These are phyloP conservation scores for Mythimna albipuncta DNA, from an alignment of 2,888 invertebrate genomes.

Conservation along the genomic window DNA sequence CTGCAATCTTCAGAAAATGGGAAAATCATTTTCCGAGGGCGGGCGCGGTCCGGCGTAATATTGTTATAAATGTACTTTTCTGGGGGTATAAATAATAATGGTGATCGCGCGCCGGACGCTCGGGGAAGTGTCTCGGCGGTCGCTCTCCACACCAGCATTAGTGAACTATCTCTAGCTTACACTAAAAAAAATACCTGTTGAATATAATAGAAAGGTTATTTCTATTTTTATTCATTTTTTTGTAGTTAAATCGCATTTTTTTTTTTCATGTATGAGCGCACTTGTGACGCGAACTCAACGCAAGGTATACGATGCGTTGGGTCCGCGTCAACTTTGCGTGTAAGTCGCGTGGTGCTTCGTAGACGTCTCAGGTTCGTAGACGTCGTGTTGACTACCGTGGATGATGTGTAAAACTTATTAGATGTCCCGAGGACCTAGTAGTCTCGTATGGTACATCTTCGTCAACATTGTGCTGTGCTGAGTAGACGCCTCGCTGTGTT, in stretches of 20 bases:
- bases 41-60: slow-evolving; percentile 90
- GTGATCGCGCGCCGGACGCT: slow-evolving; percentile 73
- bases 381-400: too few relatives aligned
- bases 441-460: not conserved
- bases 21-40: slow-evolving; percentile 90
- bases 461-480: too few relatives aligned
- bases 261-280: not conserved
- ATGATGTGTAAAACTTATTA: not conserved
- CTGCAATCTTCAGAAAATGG: slow-evolving; percentile 91
- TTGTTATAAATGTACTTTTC: slow-evolving; percentile 91
- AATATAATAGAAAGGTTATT: not conserved
- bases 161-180: slow-evolving; percentile 41
- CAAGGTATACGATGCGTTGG: not conserved
- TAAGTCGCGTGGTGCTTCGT: too few relatives aligned
- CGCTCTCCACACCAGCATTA: slow-evolving; percentile 38
- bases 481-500: not conserved
- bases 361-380: not conserved
- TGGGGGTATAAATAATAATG: slow-evolving; percentile 89
- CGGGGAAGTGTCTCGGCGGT: slow-evolving; percentile 66
- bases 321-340: not conserved
- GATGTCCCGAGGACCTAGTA: not conserved
- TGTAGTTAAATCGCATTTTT: not conserved
- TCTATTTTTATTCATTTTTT: not conserved
- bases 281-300: too few relatives aligned
- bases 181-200: slow-evolving; percentile 16